A percentile compares a stretch with the other conserved stretches of the same genome.
Conservation (phyloP, 2,113 vertebrate species). For the Amia ocellicauda region DNA sequence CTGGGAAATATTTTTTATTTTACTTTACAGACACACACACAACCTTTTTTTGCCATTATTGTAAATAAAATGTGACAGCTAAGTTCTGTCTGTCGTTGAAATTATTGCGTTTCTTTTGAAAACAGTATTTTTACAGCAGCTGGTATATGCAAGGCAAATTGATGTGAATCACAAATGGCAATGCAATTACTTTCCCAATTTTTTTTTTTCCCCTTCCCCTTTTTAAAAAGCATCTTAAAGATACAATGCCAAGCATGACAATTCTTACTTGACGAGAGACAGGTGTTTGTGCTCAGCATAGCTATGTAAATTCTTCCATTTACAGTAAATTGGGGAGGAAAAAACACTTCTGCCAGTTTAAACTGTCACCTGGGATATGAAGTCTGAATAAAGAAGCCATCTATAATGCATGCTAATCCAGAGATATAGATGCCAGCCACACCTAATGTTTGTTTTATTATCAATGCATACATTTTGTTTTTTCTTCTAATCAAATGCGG, state of each 20-base stretch:
- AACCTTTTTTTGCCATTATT: no score
- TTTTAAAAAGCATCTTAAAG: not conserved
- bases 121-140: constrained; percentile 35
- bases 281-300: not conserved
- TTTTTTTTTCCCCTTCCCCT: constrained; percentile 45
- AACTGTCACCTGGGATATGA: not conserved
- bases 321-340: not conserved
- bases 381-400: constrained; percentile 1
- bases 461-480: no score
- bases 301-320: not conserved
- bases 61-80: no score
- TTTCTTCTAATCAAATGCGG: no score
- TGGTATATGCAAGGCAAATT: constrained; percentile 52
- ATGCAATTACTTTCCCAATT: constrained; percentile 58
- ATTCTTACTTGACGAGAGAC: not conserved
- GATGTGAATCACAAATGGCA: constrained; percentile 65
- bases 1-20: no score
- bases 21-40: no score
- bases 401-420: constrained; percentile 1
- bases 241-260: not conserved
- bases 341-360: constrained; percentile 4
- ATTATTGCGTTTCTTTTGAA: no score
- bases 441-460: not conserved
- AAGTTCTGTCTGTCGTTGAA: no score
- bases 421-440: not conserved